A percentile compares a stretch with the other conserved stretches of the same genome.
Evolutionary conservation across 2,888 invertebrate species (phyloP).

Genomic region (Rhingia campestris): DNA sequence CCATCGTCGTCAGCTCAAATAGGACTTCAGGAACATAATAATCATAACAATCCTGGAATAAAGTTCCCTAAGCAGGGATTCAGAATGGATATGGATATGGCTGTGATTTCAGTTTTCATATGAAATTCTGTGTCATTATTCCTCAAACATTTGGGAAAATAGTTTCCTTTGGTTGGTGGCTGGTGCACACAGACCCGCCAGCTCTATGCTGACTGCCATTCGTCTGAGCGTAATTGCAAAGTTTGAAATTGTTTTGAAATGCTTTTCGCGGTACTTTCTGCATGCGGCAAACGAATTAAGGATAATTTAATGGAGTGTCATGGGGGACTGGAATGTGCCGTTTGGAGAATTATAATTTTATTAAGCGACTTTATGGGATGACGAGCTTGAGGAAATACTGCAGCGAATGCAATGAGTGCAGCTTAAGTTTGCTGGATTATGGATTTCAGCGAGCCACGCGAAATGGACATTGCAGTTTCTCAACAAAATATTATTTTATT

Average conservation of each 20-base stretch:
- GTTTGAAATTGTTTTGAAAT: conserved; percentile 54
- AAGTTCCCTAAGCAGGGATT: conserved; percentile 58
- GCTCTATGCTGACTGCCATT: conserved; percentile 32
- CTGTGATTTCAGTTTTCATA: conserved; percentile 56
- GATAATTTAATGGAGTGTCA: conserved; percentile 63
- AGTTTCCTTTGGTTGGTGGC: conserved; percentile 10
- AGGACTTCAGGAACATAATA: conserved; percentile 66
- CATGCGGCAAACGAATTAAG: conserved; percentile 72
- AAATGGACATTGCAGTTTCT: neutral
- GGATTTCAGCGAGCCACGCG: conserved; percentile 15
- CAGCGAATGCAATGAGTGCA: neutral
- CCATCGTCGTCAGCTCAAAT: conserved; percentile 50
- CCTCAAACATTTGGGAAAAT: conserved; percentile 31
- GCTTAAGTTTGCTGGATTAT: neutral
- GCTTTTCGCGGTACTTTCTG: conserved; percentile 47
- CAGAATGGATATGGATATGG: conserved; percentile 66
- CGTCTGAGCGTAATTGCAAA: conserved; percentile 57
- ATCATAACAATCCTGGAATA: conserved; percentile 72
- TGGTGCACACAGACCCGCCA: neutral
- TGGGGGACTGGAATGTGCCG: conserved; percentile 36
- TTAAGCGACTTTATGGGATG: conserved; percentile 20
- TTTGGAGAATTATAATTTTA: conserved; percentile 62
- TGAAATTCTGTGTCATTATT: conserved; percentile 42
- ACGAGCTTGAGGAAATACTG: neutral
- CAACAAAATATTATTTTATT: neutral